A percentile compares a stretch with the other conserved stretches of the same genome.
phyloP scores from a whole-genome alignment of 2,888 invertebrate genomes.

The Cheiracanthium punctorium region DNA sequence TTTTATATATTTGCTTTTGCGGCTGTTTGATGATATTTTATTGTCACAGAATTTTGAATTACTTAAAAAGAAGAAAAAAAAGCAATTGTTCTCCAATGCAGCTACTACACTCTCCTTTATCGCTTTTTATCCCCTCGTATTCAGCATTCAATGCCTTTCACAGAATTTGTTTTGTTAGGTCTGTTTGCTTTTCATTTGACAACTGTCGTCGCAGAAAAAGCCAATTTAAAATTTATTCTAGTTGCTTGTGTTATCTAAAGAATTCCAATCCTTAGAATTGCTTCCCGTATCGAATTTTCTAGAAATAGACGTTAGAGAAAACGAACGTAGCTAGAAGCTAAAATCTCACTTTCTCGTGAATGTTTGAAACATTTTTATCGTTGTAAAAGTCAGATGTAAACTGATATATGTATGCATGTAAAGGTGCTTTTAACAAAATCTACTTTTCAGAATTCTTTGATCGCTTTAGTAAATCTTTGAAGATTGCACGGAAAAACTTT shows the following conservation, averaged over 20 bases:
- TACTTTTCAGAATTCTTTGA: no score
- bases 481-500: no score
- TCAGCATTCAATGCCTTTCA: background rate
- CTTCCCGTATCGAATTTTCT: background rate
- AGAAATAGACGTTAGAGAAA: background rate
- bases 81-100: background rate
- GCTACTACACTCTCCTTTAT: background rate
- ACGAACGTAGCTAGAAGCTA: background rate
- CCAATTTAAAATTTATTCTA: background rate
- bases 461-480: no score
- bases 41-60: no score
- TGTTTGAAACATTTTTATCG: no score
- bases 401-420: no score
- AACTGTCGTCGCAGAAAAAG: background rate
- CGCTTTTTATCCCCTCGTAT: background rate
- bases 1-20: no score
- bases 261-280: background rate
- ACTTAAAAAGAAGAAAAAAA: background rate
- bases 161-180: background rate
- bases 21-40: no score
- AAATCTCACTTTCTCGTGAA: no score
- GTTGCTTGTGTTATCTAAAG: background rate
- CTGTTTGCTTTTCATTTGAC: background rate
- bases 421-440: no score
- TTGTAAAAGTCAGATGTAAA: no score